phyloP scores from a whole-genome alignment of 2,113 vertebrate genomes.

The Electrona antarctica region DNA sequence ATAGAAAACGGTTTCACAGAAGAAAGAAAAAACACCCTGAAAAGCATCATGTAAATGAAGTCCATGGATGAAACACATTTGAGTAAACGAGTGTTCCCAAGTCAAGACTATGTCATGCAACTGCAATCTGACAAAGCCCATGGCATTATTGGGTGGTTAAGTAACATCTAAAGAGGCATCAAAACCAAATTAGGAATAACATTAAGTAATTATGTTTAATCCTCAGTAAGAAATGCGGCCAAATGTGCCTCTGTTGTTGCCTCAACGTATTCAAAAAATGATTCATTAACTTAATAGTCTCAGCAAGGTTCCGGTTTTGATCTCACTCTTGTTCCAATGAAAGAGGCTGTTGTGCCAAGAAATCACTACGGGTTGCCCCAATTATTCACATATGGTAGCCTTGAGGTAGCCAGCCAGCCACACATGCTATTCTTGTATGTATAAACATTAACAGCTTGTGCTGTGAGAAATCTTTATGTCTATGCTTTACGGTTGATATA shows the following conservation, averaged over 20 bases:
- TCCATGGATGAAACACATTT: constrained; percentile 5
- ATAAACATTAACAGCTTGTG: constrained; percentile 13
- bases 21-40: constrained; percentile 18
- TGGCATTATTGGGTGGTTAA: neutral
- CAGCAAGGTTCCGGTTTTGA: constrained; percentile 59
- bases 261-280: constrained; percentile 50
- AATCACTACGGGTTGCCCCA: constrained; percentile 64
- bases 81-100: constrained; percentile 6
- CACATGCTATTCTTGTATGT: constrained; percentile 19
- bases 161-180: constrained; percentile 32
- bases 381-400: constrained; percentile 69
- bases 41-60: constrained; percentile 20
- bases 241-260: neutral
- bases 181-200: constrained; percentile 36
- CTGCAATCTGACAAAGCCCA: constrained; percentile 10
- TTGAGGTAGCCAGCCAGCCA: constrained; percentile 27
- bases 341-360: constrained; percentile 60
- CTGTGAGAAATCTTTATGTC: neutral
- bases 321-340: constrained; percentile 39
- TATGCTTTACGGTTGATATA: neutral
- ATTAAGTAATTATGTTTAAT: constrained; percentile 25
- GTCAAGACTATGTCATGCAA: neutral
- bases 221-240: constrained; percentile 19
- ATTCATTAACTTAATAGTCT: constrained; percentile 45
- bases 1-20: neutral